phyloP scores from a whole-genome alignment of 2,797 vertebrate species.

The Champsocephalus esox region DNA sequence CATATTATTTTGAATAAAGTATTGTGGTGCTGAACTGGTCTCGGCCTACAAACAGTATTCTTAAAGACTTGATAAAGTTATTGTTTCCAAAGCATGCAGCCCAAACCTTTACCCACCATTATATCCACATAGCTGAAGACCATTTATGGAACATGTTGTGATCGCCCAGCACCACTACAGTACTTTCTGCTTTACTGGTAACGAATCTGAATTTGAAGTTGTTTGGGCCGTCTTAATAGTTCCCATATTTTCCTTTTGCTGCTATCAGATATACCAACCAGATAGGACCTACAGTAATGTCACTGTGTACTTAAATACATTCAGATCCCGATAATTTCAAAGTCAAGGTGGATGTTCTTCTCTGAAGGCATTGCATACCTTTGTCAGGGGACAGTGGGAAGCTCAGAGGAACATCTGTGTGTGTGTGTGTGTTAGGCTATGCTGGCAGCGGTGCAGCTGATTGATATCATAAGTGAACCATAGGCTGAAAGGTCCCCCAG shows the following conservation, averaged over 20 bases:
- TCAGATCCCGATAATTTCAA: conserved; percentile 29
- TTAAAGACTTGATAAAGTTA: too few relatives aligned
- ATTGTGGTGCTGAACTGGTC: too few relatives aligned
- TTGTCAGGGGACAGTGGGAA: conserved; percentile 23
- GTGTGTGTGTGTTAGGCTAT: conserved; percentile 32
- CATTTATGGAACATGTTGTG: too few relatives aligned
- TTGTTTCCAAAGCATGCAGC: too few relatives aligned
- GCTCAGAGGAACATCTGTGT: conserved; percentile 32
- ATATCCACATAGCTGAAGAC: too few relatives aligned
- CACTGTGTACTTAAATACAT: neutral
- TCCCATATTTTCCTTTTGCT: neutral
- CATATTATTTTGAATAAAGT: too few relatives aligned
- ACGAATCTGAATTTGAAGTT: conserved; percentile 8
- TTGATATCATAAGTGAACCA: conserved; percentile 75
- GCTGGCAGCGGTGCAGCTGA: conserved; percentile 62
- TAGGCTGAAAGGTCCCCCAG: conserved; percentile 70
- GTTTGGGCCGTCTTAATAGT: neutral
- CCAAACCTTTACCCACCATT: too few relatives aligned
- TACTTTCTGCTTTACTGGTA: too few relatives aligned
- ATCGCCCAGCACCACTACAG: too few relatives aligned
- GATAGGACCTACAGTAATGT: conserved; percentile 12
- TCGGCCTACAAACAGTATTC: too few relatives aligned
- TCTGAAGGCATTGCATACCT: conserved; percentile 12
- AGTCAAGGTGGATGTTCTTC: conserved; percentile 23
- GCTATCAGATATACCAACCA: neutral